These are phyloP conservation scores for Limnephilus marmoratus DNA, from an alignment of 2,888 invertebrate species.

Conservation along the genomic window DNA sequence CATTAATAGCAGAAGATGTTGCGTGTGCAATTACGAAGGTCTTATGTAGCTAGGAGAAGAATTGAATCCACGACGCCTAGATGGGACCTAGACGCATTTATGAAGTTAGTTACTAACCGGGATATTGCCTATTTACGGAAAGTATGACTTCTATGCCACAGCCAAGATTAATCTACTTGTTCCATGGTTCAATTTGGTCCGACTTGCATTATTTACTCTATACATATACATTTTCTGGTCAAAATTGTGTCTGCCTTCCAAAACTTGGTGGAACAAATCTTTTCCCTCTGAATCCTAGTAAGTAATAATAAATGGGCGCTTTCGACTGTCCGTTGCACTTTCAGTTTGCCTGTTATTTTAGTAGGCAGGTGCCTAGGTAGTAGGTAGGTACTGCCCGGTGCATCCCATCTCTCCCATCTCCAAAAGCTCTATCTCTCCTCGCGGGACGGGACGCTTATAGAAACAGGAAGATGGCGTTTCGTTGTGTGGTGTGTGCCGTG, in stretches of 20 bases:
- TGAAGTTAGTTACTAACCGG: no score
- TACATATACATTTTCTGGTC: not conserved
- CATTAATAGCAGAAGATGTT: no score
- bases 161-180: not conserved
- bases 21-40: no score
- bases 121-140: no score
- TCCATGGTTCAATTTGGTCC: not conserved
- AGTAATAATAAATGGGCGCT: not conserved
- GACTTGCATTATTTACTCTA: not conserved
- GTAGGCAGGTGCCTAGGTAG: not conserved
- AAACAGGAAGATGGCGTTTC: slow-evolving; percentile 30
- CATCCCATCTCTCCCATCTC: not conserved
- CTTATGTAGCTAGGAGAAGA: no score
- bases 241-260: not conserved
- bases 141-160: not conserved
- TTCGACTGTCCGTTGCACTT: not conserved
- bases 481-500: slow-evolving; percentile 8
- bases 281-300: not conserved
- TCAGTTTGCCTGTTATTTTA: not conserved
- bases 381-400: not conserved
- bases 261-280: not conserved
- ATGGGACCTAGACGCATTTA: no score
- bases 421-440: not conserved
- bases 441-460: slow-evolving; percentile 19
- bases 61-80: no score